Percentiles rank a stretch among this genome's conserved stretches.
Conservation (phyloP, 2,797 vertebrate genomes). For the Paguma larvata region DNA sequence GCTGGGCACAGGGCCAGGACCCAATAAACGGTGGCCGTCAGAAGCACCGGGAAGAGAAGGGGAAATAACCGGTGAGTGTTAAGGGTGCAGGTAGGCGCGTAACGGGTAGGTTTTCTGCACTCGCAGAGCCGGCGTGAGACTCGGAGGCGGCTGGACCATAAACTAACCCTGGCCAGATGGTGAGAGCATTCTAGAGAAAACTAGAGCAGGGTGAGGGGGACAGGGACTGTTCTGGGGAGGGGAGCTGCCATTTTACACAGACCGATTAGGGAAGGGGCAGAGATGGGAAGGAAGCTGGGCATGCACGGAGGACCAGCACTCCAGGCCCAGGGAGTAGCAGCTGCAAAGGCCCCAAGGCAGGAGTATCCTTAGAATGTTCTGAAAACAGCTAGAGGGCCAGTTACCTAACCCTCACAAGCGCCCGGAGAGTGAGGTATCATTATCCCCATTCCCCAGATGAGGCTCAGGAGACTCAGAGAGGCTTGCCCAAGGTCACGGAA, state of each 20-base stretch:
- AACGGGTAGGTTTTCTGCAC: background rate
- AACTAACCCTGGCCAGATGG: background rate
- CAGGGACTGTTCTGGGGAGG: rapidly evolving
- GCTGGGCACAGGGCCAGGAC: background rate
- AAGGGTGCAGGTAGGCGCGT: background rate
- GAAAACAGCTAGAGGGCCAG: background rate
- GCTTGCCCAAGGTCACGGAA: background rate
- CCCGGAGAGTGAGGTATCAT: background rate
- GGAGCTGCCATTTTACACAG: background rate
- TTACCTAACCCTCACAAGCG: background rate
- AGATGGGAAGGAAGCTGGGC: background rate
- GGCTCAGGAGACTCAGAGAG: background rate
- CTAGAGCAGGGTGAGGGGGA: background rate
- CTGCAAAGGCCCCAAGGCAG: background rate
- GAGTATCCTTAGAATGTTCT: slow-evolving; percentile 16
- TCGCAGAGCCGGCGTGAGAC: background rate
- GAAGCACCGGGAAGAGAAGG: background rate
- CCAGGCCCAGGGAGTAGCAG: background rate
- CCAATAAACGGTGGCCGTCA: no score
- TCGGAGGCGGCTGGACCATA: background rate
- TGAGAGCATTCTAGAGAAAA: background rate
- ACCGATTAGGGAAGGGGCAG: background rate
- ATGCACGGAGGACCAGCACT: background rate
- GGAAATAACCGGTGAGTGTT: rapidly evolving
- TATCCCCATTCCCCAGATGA: background rate